Evolutionary conservation across 1,140 invertebrate species (phyloP).

Genomic region (Drosophila grimshawi): DNA sequence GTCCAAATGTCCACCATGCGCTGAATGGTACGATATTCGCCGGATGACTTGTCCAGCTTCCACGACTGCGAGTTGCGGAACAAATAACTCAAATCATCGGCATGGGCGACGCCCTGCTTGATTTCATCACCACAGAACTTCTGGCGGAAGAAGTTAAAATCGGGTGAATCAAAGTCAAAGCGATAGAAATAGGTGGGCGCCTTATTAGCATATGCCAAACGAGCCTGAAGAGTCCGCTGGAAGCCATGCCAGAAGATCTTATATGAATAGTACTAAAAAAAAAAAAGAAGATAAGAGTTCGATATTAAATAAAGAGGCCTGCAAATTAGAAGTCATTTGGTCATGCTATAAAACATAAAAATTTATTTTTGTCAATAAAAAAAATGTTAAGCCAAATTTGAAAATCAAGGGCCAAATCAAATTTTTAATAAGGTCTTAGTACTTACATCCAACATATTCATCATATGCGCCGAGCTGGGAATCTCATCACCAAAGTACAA

Average conservation of each 20-base stretch:
- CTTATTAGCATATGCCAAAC: constrained; percentile 69
- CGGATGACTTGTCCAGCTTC: constrained; percentile 73
- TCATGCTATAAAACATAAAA: too few species aligned
- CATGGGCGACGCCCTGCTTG: constrained; percentile 85
- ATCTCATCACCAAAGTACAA: constrained; percentile 61
- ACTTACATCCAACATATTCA: constrained; percentile 70
- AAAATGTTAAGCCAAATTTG: neutral
- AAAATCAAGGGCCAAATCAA: too few species aligned
- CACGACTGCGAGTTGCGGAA: constrained; percentile 85
- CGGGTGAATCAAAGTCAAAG: constrained; percentile 83
- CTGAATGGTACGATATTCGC: constrained; percentile 79
- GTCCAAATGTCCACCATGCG: constrained; percentile 83
- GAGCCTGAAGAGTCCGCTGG: constrained; percentile 73
- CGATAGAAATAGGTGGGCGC: constrained; percentile 84
- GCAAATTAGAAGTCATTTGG: too few species aligned
- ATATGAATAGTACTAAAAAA: constrained; percentile 74
- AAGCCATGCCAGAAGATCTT: constrained; percentile 84
- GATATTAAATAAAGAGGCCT: neutral
- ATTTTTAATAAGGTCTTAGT: too few species aligned
- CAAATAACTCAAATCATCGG: constrained; percentile 88
- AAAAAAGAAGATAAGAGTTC: neutral
- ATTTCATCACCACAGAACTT: constrained; percentile 77
- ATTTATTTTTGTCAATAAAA: too few species aligned
- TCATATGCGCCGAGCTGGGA: constrained; percentile 41
- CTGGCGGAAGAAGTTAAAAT: constrained; percentile 71